A percentile compares a stretch with the other conserved stretches of the same genome.
phyloP scores from a whole-genome alignment of 1,140 invertebrate genomes.

The Scaptodrosophila lebanonensis region DNA sequence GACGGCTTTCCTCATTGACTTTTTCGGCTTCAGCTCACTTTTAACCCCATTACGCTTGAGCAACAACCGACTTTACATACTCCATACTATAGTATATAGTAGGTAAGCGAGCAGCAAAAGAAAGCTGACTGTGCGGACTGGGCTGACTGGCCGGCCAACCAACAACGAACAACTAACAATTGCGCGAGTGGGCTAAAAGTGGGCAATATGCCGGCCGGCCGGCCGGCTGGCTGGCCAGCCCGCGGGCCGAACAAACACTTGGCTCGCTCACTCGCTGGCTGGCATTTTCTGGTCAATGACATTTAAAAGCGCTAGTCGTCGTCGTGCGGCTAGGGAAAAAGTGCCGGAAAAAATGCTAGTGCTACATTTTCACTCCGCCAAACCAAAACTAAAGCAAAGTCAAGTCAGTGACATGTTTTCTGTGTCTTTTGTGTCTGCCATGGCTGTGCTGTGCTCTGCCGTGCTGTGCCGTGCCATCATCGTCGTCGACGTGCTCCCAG shows the following conservation, averaged over 20 bases:
- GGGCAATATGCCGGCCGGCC: constrained; percentile 34
- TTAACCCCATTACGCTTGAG: constrained; percentile 73
- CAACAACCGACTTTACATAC: constrained; percentile 51
- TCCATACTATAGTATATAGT: too few species aligned
- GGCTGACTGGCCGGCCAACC: too few species aligned
- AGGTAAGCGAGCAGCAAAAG: constrained; percentile 43
- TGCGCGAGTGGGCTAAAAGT: constrained; percentile 65
- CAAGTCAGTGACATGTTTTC: constrained; percentile 55
- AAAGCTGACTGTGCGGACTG: too few species aligned
- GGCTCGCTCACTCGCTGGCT: constrained; percentile 44
- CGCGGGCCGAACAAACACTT: too few species aligned
- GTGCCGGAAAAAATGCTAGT: constrained; percentile 58
- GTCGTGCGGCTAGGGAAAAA: constrained; percentile 52
- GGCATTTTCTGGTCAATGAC: constrained; percentile 73
- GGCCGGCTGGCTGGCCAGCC: too few species aligned
- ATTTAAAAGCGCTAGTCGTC: constrained; percentile 49
- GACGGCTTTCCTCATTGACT: constrained; percentile 23
- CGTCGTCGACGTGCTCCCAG: constrained; percentile 2
- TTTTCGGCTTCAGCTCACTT: constrained; percentile 68
- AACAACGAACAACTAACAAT: constrained; percentile 36
- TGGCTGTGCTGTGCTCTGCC: constrained; percentile 30
- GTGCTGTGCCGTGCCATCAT: constrained; percentile 17
- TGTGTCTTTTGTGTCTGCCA: constrained; percentile 22
- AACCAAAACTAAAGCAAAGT: constrained; percentile 56
- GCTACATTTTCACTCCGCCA: constrained; percentile 33